Evolutionary conservation across 2,797 vertebrate genomes (phyloP).

Genomic region (Gobionotothen gibberifrons): DNA sequence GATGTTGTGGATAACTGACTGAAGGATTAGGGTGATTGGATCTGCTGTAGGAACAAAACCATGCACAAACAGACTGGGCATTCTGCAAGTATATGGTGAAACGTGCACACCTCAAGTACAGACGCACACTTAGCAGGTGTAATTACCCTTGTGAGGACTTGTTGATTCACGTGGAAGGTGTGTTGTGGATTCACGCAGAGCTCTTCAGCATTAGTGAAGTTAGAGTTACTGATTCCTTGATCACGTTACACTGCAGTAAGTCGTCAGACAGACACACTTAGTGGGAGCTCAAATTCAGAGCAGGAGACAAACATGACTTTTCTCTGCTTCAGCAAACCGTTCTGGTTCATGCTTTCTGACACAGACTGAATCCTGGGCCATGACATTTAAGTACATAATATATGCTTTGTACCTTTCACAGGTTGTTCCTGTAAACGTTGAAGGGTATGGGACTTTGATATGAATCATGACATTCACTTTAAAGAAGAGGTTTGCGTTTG

Average conservation of each 20-base stretch:
- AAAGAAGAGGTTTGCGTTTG: not conserved
- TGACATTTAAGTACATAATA: not conserved
- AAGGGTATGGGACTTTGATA: too few relatives aligned
- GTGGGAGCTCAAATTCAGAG: constrained; percentile 23
- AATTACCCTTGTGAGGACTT: constrained; percentile 22
- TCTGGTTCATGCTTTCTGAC: not conserved
- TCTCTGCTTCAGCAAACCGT: not conserved
- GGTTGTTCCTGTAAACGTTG: too few relatives aligned
- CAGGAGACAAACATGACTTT: constrained; percentile 17
- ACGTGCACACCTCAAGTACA: not conserved
- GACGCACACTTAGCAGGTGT: constrained; percentile 5
- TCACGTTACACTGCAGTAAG: constrained; percentile 37
- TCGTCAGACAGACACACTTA: constrained; percentile 23
- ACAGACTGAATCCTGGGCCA: not conserved
- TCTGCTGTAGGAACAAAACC: constrained; percentile 38
- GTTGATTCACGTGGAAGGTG: constrained; percentile 41
- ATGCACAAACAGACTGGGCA: constrained; percentile 12
- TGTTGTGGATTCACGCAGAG: constrained; percentile 41
- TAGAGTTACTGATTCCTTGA: constrained; percentile 28
- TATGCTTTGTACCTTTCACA: not conserved
- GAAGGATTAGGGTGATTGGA: constrained; percentile 35
- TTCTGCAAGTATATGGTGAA: not conserved
- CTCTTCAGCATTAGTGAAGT: constrained; percentile 34
- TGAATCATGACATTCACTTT: not conserved
- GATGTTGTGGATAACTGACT: constrained; percentile 31